These are phyloP conservation scores for Bos taurus DNA, from an alignment of 2,113 vertebrate genomes.

Conservation along the genomic window DNA sequence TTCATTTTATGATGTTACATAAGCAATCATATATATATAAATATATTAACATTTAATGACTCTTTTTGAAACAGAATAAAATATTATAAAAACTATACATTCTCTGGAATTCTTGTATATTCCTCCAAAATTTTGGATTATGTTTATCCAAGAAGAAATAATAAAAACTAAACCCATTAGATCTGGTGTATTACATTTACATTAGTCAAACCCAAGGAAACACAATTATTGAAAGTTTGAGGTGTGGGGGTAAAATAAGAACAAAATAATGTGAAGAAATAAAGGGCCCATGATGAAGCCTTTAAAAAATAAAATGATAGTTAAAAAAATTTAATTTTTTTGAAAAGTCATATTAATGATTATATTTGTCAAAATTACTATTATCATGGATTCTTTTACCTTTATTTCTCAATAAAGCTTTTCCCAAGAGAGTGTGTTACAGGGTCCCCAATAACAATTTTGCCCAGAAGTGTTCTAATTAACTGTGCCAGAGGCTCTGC, in stretches of 20 bases:
- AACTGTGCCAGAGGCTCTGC: conserved; percentile 75
- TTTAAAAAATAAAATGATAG: conserved; percentile 15
- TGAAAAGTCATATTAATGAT: conserved; percentile 56
- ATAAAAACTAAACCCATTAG: background rate
- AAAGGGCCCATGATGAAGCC: background rate
- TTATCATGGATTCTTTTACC: conserved; percentile 46
- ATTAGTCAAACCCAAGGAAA: background rate
- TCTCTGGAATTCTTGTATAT: background rate
- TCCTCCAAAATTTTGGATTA: background rate
- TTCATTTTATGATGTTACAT: background rate
- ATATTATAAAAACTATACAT: background rate
- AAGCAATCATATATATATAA: background rate
- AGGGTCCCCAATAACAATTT: conserved; percentile 62
- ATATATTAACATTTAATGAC: background rate
- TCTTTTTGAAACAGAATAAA: background rate
- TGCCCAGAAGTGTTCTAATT: conserved; percentile 79
- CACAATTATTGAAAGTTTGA: background rate
- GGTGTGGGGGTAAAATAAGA: background rate
- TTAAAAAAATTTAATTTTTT: conserved; percentile 39
- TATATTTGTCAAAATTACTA: conserved; percentile 59
- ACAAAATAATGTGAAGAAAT: background rate
- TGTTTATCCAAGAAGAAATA: background rate
- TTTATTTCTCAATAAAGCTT: conserved; percentile 66
- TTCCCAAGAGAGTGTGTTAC: conserved; percentile 66
- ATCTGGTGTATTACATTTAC: background rate